phyloP scores from a whole-genome alignment of 2,888 invertebrate species.

The Eudasyphora cyanicolor region DNA sequence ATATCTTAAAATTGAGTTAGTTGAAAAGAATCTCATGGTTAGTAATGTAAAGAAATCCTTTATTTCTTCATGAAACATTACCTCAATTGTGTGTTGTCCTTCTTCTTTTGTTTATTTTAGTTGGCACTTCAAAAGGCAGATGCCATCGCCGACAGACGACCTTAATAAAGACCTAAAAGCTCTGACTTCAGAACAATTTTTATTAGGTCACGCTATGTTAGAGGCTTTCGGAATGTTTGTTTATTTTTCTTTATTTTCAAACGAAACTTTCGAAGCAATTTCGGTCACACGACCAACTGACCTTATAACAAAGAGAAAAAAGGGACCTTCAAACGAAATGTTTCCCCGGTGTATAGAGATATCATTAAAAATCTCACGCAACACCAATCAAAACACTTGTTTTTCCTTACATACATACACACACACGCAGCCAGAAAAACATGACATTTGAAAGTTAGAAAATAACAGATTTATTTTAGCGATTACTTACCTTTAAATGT shows the following conservation, averaged over 20 bases:
- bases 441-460: not conserved
- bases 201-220: not conserved
- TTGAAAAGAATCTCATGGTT: too few relatives aligned
- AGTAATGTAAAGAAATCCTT: too few relatives aligned
- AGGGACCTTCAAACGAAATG: too few relatives aligned
- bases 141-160: too few relatives aligned
- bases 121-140: too few relatives aligned
- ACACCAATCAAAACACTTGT: conserved; percentile 4
- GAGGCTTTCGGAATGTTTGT: not conserved
- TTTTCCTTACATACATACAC: not conserved
- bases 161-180: not conserved
- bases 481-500: not conserved
- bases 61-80: too few relatives aligned
- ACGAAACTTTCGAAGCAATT: not conserved
- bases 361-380: conserved; percentile 2
- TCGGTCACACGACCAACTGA: not conserved
- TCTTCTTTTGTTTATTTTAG: too few relatives aligned
- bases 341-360: not conserved
- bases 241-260: too few relatives aligned
- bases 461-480: not conserved
- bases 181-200: not conserved
- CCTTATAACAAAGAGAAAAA: not conserved
- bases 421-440: not conserved
- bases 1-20: too few relatives aligned
- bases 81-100: too few relatives aligned